A percentile compares a stretch with the other conserved stretches of the same genome.
Conservation (phyloP, 2,797 vertebrate species). For the Lacerta bilineata region DNA sequence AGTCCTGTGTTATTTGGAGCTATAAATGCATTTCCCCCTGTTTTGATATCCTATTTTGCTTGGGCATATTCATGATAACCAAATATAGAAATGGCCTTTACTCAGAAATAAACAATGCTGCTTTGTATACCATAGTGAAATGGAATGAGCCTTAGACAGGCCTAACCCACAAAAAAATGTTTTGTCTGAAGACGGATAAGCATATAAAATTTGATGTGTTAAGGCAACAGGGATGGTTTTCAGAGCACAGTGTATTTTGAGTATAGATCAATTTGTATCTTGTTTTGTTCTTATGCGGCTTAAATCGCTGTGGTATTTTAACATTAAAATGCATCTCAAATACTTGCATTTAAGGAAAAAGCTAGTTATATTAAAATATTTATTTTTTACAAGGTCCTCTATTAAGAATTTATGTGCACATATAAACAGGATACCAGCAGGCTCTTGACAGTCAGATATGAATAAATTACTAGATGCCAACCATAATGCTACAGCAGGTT, state of each 20-base stretch:
- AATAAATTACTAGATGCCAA: constrained; percentile 44
- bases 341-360: constrained; percentile 7
- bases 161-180: background rate
- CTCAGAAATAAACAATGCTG: background rate
- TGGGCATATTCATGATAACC: background rate
- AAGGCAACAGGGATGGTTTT: constrained; percentile 19
- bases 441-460: constrained; percentile 37
- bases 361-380: constrained; percentile 40
- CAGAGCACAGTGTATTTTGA: background rate
- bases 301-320: constrained; percentile 34
- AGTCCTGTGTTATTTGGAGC: background rate
- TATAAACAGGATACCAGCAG: constrained; percentile 28
- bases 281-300: background rate
- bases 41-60: background rate
- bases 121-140: background rate
- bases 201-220: constrained; percentile 13
- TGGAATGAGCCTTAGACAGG: background rate
- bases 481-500: constrained; percentile 28
- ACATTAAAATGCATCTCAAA: constrained; percentile 35
- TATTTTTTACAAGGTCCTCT: constrained; percentile 40
- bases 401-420: constrained; percentile 42
- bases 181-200: background rate
- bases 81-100: background rate
- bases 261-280: background rate
- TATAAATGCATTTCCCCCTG: background rate